A percentile compares a stretch with the other conserved stretches of the same genome.
Conservation (phyloP, 2,113 vertebrate species). For the Microtus richardsoni region DNA sequence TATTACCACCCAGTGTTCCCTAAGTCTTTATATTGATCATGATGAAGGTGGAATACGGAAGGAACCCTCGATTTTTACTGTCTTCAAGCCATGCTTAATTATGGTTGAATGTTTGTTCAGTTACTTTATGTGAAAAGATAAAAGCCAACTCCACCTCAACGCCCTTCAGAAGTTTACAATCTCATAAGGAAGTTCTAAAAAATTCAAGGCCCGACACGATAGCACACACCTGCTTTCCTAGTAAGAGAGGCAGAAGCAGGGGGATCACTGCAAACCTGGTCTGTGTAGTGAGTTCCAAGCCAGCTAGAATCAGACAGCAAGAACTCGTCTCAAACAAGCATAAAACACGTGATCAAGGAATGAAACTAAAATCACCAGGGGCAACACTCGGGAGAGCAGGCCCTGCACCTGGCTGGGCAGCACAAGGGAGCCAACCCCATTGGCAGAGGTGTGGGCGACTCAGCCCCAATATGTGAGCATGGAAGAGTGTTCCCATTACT, state of each 20-base stretch:
- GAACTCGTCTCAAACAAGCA: background rate
- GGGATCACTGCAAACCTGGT: background rate
- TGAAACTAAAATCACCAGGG: background rate
- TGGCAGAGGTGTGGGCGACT: too few relatives aligned
- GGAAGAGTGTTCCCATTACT: too few relatives aligned
- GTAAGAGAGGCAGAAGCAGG: background rate
- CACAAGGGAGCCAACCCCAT: too few relatives aligned
- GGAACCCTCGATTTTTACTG: background rate
- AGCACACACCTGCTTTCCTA: background rate
- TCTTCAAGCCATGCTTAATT: background rate
- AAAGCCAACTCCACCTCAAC: background rate
- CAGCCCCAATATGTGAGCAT: too few relatives aligned
- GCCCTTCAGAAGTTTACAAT: background rate
- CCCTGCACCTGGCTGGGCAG: too few relatives aligned
- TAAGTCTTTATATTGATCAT: background rate
- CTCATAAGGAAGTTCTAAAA: conserved; percentile 36
- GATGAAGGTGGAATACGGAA: background rate
- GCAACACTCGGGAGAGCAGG: too few relatives aligned
- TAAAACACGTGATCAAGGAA: background rate
- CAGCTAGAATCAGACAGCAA: background rate
- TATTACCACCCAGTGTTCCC: background rate
- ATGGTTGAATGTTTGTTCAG: background rate
- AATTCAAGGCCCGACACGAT: background rate
- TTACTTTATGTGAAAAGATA: background rate
- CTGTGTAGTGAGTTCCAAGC: background rate